Conservation (phyloP, 2,888 invertebrate species). For the Tachina lurida region DNA sequence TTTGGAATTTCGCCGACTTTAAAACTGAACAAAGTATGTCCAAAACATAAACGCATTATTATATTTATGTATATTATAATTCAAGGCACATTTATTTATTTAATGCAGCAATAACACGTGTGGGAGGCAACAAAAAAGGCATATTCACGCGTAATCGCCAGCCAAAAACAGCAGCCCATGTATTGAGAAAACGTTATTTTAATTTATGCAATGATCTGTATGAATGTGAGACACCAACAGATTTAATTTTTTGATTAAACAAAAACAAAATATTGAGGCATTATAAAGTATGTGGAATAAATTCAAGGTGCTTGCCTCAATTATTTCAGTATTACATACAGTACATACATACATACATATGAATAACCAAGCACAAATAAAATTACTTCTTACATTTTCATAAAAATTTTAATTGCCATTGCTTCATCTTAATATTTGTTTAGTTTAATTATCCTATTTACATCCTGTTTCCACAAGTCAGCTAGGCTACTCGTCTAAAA, state of each 20-base stretch:
- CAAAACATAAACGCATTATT: not conserved
- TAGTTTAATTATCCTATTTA: too few relatives aligned
- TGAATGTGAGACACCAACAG: conserved; percentile 84
- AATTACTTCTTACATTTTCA: not conserved
- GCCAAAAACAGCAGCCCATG: conserved; percentile 94
- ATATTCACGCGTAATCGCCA: conserved; percentile 94
- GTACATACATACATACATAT: not conserved
- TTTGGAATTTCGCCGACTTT: conserved; percentile 99
- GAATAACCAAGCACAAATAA: conserved; percentile 11
- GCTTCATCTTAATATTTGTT: too few relatives aligned
- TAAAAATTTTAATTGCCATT: too few relatives aligned
- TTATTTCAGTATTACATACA: not conserved
- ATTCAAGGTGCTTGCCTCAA: conserved; percentile 21
- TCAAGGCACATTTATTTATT: not conserved
- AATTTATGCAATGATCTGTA: conserved; percentile 86
- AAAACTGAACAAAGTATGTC: conserved; percentile 93
- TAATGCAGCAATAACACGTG: conserved; percentile 87
- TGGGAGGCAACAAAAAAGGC: conserved; percentile 94
- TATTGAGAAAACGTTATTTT: conserved; percentile 90
- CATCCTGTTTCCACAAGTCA: too few relatives aligned
- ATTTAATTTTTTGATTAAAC: conserved; percentile 84
- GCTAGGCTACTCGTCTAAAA: too few relatives aligned
- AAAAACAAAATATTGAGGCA: conserved; percentile 31
- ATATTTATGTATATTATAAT: not conserved
- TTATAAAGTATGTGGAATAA: conserved; percentile 47